Base-by-base conservation (phyloP, 2,797 vertebrate genomes). In the Tachyglossus aculeatus region DNA sequence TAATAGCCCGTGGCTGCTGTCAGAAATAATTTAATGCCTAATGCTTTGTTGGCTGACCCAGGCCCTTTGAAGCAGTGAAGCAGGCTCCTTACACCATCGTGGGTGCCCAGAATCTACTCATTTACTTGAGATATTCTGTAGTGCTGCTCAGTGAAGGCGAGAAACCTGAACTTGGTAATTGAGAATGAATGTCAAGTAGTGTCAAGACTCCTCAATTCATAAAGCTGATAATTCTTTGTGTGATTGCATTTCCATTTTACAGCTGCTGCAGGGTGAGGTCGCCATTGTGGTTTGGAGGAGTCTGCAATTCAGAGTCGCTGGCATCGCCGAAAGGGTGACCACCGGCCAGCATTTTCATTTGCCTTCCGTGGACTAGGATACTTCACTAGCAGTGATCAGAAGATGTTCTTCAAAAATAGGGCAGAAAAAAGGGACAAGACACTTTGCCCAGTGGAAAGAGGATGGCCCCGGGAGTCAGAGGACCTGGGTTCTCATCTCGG, bases 11-110 rank as follows among this genome's bases (percentile, higher is more conserved):
- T 87, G 81, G 70, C 80, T 87, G 71, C 88, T 92, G 90, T 93
- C 89, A 95, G 84, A 88, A 45, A 86, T 91, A 92, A 95, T 91
- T 85, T 87, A 87, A 84, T 51, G 79, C 74, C 87, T 85, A 76
- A 73, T 78, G 83, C 85, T 81, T 74, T 70, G 39, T 71, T 72
- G 62, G 54, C 69, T 79, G 73, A 63, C 67, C 83, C 31, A 50
- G 3, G 57, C 63, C 81, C 73, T 85, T 73, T 70, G 71, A 84
- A 83, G 70, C 74, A 74, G 37, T 53, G 55, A 81, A 80, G 34
- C 51, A 22, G 56, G 45, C 65, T 79, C 6, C 61, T 88, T 74
- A 56, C 2, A 1, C 36, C 21, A 10, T 54, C 50, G 52, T 83
- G 61, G 48, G 14, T 68, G 72, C 66, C 63, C 31, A 43, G 81